These are phyloP conservation scores for Euleptes europaea DNA, from an alignment of 2,113 vertebrate species.

Conservation along the genomic window DNA sequence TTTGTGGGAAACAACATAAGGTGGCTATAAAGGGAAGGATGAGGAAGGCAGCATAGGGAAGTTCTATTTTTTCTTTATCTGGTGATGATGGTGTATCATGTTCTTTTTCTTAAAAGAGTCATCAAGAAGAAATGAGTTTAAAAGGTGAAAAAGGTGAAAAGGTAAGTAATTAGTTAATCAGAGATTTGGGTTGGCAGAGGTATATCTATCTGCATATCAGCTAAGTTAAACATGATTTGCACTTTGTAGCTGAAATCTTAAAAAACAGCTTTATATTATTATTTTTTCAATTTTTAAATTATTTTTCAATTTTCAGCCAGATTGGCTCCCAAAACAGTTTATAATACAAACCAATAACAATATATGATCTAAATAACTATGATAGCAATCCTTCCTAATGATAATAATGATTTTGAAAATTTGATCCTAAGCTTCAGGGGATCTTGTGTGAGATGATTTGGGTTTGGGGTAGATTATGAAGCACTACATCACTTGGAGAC, in stretches of 20 bases:
- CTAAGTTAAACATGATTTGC: neutral
- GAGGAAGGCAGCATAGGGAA: neutral
- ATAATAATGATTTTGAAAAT: too few species aligned
- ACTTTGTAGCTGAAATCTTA: neutral
- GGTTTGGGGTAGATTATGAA: too few species aligned
- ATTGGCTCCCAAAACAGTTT: too few species aligned
- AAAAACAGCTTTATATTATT: neutral
- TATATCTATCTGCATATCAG: neutral
- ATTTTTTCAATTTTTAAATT: too few species aligned
- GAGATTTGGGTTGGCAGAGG: neutral
- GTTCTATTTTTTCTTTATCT: neutral
- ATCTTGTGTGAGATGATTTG: too few species aligned
- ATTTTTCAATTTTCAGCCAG: too few species aligned
- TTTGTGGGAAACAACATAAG: neutral
- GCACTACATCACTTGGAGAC: too few species aligned
- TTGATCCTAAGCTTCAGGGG: too few species aligned
- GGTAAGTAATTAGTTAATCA: conserved; percentile 60
- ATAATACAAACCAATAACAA: too few species aligned
- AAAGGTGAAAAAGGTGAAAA: conserved; percentile 81
- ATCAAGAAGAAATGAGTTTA: conserved; percentile 71
- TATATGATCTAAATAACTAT: too few species aligned
- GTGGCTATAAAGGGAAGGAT: neutral
- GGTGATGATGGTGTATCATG: conserved; percentile 34
- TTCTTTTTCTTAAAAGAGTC: conserved; percentile 73
- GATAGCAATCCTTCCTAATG: too few species aligned